A percentile compares a stretch with the other conserved stretches of the same genome.
Conservation (phyloP, 2,113 vertebrate genomes). For the Pelobates fuscus region DNA sequence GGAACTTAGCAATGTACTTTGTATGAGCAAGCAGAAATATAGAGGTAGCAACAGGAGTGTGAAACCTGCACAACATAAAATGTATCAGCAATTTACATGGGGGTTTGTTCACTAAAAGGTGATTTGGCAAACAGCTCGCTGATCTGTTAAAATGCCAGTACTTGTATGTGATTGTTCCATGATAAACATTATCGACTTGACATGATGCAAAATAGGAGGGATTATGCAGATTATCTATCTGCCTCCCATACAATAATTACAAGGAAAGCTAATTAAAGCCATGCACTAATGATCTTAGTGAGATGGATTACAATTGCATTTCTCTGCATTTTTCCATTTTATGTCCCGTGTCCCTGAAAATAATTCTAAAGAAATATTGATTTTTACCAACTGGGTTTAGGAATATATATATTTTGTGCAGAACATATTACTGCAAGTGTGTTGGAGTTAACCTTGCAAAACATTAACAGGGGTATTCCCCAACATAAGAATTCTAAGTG, state of each 20-base stretch:
- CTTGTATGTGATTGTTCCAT: not conserved
- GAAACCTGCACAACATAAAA: conserved; percentile 21
- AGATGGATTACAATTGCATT: too few relatives aligned
- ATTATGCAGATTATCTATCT: conserved; percentile 5
- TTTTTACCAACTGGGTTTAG: too few relatives aligned
- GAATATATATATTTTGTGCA: too few relatives aligned
- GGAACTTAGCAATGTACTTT: not conserved
- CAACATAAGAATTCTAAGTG: too few relatives aligned
- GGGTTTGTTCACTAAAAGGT: not conserved
- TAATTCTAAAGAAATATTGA: too few relatives aligned
- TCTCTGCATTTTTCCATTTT: too few relatives aligned
- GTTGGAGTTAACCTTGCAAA: too few relatives aligned
- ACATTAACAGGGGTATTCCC: too few relatives aligned
- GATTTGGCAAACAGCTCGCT: too few relatives aligned
- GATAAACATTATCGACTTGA: not conserved
- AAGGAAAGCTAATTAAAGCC: not conserved
- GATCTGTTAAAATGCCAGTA: not conserved
- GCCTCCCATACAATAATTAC: not conserved
- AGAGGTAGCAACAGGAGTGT: not conserved
- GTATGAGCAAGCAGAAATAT: conserved; percentile 10
- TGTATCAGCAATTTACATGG: not conserved
- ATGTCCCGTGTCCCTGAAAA: too few relatives aligned
- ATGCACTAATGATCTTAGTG: too few relatives aligned
- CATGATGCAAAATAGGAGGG: conserved; percentile 12
- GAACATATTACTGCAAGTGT: too few relatives aligned